These are phyloP conservation scores for Hycleus cichorii DNA, from an alignment of 1,140 invertebrate genomes.

Conservation along the genomic window DNA sequence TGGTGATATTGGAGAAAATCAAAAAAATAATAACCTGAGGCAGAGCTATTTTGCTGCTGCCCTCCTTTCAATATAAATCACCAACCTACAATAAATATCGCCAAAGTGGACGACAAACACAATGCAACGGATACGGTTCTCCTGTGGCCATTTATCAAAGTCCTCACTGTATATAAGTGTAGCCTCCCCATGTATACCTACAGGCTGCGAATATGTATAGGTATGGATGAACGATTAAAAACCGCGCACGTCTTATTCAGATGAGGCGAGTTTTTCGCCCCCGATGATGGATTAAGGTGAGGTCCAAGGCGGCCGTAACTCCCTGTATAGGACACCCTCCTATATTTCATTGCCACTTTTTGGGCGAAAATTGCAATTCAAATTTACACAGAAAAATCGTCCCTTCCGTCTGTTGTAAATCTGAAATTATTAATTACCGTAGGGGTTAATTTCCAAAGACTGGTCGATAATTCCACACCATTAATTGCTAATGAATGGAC, in stretches of 20 bases:
- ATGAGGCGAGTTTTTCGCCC: slow-evolving; percentile 15
- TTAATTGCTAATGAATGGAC: too few relatives aligned
- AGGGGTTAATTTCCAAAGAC: too few relatives aligned
- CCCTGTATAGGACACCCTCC: slow-evolving; percentile 17
- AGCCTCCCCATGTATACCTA: too few relatives aligned
- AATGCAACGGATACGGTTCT: slow-evolving; percentile 26
- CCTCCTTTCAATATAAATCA: slow-evolving; percentile 31
- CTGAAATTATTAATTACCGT: too few relatives aligned
- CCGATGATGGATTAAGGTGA: slow-evolving; percentile 24
- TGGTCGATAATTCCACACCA: too few relatives aligned
- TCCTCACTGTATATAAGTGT: slow-evolving; percentile 9
- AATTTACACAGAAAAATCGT: too few relatives aligned
- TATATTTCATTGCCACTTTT: too few relatives aligned
- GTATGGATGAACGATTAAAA: slow-evolving; percentile 25
- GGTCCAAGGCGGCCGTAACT: slow-evolving; percentile 22
- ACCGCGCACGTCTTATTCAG: slow-evolving; percentile 26
- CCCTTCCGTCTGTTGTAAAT: too few relatives aligned
- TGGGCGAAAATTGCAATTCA: too few relatives aligned
- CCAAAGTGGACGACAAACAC: slow-evolving; percentile 35
- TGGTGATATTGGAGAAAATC: slow-evolving; percentile 23
- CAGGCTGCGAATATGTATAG: too few relatives aligned
- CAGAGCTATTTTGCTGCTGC: background rate
- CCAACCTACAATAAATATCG: slow-evolving; percentile 30
- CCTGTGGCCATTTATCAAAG: slow-evolving; percentile 24
- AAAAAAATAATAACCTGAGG: too few relatives aligned